Evolutionary conservation across 2,888 invertebrate species (phyloP), one percentile per base, ranked within the genome.

Genomic region (Orthosia gracilis): DNA sequence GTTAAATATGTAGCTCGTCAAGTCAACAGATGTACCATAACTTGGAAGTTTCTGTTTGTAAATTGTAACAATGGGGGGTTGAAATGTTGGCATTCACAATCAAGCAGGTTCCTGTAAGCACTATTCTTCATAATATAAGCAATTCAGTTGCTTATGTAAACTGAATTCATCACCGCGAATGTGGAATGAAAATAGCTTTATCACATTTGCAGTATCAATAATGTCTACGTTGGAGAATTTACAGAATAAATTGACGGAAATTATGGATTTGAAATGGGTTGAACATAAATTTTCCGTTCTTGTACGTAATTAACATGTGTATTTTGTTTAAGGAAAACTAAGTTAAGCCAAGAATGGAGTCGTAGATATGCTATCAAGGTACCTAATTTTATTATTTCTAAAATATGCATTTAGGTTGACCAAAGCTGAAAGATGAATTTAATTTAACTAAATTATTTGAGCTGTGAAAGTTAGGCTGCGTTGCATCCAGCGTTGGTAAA

Each of bases 31-130:
- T 18, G 21, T 72, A 76, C 71, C 62, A 69, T 73, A 73, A 77
- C 71, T 85, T 73, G 80, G 71, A 64, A 78, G 66, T 70, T 71
- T 68, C 55, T 85, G 85, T 86, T 86, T 86, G 81, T 78, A 85
- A 85, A 85, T 83, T 73, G 61, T 74, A 84, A 85, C 86, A 83
- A 85, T 78, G 66, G 61, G 61, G 67, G 61, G 62, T 76, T 70
- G 67, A 63, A 76, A 79, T 80, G 58, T 69, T 59, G 54, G 58
- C 49, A 64, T 71, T 65, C 76, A 68, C 69, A 76, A 82, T 80
- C 72, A 83, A 76, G 59, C 64, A 47, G 65, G 70, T 76, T 80
- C 72, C 62, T 62, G 64, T 68, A 63, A 76, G 61, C 61, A 76
- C 62, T 21, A 26, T 66, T 79, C 69, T 76, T 76, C 69, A 61